These are phyloP conservation scores for Dreissena polymorpha DNA, from an alignment of 1,140 invertebrate species.

Conservation along the genomic window DNA sequence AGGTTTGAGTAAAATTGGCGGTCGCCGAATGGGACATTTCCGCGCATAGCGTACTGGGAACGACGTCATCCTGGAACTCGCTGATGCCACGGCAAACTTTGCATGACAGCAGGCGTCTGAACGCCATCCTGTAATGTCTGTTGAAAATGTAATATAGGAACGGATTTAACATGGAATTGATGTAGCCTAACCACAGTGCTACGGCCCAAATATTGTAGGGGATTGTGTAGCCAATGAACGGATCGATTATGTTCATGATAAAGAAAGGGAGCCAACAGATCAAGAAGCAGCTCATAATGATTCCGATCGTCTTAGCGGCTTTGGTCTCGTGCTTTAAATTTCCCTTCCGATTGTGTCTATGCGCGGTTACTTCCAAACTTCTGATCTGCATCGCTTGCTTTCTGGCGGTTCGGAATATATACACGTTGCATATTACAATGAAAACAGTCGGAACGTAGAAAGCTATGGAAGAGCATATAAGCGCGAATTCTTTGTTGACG, in stretches of 20 bases:
- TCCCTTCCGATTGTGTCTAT: constrained; percentile 67
- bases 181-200: constrained; percentile 86
- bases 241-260: constrained; percentile 77
- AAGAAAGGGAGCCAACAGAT: constrained; percentile 80
- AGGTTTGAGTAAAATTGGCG: constrained; percentile 31
- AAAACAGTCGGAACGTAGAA: constrained; percentile 97
- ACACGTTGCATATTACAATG: constrained; percentile 97
- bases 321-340: constrained; percentile 80
- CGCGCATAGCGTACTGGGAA: constrained; percentile 53
- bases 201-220: constrained; percentile 72
- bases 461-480: constrained; percentile 94
- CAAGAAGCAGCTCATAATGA: constrained; percentile 77
- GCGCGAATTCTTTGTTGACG: constrained; percentile 73
- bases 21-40: constrained; percentile 49
- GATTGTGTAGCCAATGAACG: constrained; percentile 75
- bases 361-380: constrained; percentile 68
- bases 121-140: constrained; percentile 94
- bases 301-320: constrained; percentile 82
- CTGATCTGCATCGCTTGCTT: constrained; percentile 73
- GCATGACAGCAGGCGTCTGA: constrained; percentile 80
- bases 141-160: constrained; percentile 92
- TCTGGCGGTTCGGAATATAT: constrained; percentile 84
- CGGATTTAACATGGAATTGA: constrained; percentile 95
- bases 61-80: constrained; percentile 68
- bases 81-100: constrained; percentile 71